Evolutionary conservation across 2,797 vertebrate species (phyloP), one percentile per base, ranked within the genome.

Genomic region (Betta splendens): DNA sequence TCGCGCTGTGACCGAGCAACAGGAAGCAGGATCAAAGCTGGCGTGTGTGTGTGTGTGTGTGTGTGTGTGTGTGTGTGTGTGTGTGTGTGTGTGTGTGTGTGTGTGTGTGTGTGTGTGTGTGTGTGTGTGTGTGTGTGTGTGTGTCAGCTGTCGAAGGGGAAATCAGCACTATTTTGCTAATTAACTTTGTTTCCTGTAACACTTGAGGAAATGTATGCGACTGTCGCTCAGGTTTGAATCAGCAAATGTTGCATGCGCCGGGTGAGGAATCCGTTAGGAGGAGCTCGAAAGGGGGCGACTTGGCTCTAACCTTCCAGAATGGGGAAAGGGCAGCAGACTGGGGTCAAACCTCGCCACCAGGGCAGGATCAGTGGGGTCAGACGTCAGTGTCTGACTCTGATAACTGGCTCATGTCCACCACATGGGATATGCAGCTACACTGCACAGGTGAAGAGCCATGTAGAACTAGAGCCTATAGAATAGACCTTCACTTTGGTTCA

Each of bases 371-470:
- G 37, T 64, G 71, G 79, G 66, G 51, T 39, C 60, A 17, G 18
- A 40, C 60, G 5, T 59, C 80, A 40, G 8, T 7, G 33, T 68
- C 47, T 39, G 62, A 61, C 31, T 56, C 67, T 55, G 75, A 86
- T 63, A 46, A 26, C 57, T 83, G 83, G 77, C 51, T 16, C 68
- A 84, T 67, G 73, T 78, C 81, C 73, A 59, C 59, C 48, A 52
- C 77, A n/a, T 89, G 86, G 84, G 73, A 87, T 36, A 85, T 83
- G 84, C 76, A 83, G 2, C 76, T 77, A 64, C 61, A 73, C 60
- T 7, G 64, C 51, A 51, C 69, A 87, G 84, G 81, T 89, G 86
- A 87, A 37, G 5, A 61, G 60, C 56, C 49, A 35, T 16, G n/a
- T 73, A 86, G 77, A 65, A 12, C 32, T 58, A 79, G 61, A 72